phyloP scores from a whole-genome alignment of 2,888 invertebrate species.

The Calameuta idolon region DNA sequence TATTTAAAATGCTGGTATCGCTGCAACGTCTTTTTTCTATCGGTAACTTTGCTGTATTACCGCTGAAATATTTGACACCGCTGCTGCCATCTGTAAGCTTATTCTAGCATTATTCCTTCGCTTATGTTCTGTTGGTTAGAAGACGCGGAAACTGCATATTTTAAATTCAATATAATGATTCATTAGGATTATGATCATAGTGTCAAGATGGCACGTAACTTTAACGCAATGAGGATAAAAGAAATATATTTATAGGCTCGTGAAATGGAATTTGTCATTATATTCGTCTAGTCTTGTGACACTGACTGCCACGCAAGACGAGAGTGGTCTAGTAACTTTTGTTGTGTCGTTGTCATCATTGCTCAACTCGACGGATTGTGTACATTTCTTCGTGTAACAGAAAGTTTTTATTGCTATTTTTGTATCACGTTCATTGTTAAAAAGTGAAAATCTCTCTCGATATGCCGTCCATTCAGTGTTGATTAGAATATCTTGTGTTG shows the following conservation, averaged over 20 bases:
- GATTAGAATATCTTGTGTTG: neutral
- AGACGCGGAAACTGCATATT: neutral
- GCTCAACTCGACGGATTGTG: conserved; percentile 3
- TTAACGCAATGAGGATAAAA: neutral
- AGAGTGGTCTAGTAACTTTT: conserved; percentile 6
- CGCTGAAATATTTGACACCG: neutral
- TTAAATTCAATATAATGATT: neutral
- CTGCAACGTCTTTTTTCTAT: neutral
- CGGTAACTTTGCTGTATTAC: neutral
- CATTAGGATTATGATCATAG: neutral
- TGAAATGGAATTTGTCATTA: neutral
- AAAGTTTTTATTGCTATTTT: conserved; percentile 6
- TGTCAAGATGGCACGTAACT: neutral
- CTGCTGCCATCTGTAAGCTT: neutral
- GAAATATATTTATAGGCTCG: neutral
- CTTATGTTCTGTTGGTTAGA: neutral
- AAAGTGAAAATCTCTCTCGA: conserved; percentile 4
- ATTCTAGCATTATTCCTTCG: neutral
- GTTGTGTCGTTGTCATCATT: neutral
- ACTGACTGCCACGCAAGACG: neutral
- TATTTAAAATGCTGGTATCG: neutral
- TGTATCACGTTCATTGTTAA: conserved; percentile 1
- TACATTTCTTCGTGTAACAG: conserved; percentile 3
- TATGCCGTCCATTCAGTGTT: conserved; percentile 1
- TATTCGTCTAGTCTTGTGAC: neutral